Conservation (phyloP, 1,140 invertebrate species). For the Aricia agestis region DNA sequence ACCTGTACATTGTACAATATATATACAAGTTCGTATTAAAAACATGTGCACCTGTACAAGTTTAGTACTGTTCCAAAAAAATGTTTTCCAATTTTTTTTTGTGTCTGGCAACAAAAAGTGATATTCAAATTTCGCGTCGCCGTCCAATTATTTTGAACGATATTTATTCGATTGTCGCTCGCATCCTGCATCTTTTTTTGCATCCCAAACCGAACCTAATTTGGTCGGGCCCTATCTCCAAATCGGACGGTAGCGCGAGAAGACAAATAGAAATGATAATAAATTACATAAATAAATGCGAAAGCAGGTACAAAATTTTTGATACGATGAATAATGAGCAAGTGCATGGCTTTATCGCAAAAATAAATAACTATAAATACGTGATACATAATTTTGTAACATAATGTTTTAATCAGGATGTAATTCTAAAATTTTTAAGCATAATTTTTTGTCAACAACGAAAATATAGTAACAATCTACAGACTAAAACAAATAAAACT, state of each 20-base stretch:
- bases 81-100: neutral
- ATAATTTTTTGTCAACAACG: too few species aligned
- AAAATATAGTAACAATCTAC: too few species aligned
- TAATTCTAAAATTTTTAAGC: too few species aligned
- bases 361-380: neutral
- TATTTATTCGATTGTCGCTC: conserved; percentile 13
- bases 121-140: conserved; percentile 9
- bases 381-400: too few species aligned
- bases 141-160: conserved; percentile 15
- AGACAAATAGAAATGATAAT: conserved; percentile 72
- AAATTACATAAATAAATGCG: conserved; percentile 66
- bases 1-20: too few species aligned
- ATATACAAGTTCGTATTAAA: too few species aligned
- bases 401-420: too few species aligned
- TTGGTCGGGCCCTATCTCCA: conserved; percentile 65
- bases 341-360: conserved; percentile 42
- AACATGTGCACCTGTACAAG: too few species aligned
- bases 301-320: conserved; percentile 47
- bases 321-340: too few species aligned
- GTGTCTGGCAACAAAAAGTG: neutral
- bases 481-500: too few species aligned
- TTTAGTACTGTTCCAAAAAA: neutral
- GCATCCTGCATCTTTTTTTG: conserved; percentile 48
- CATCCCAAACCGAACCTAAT: conserved; percentile 67
- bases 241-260: conserved; percentile 64